A percentile compares a stretch with the other conserved stretches of the same genome.
These are phyloP conservation scores for Heliornis fulica DNA, from an alignment of 2,113 vertebrate genomes.

Conservation along the genomic window DNA sequence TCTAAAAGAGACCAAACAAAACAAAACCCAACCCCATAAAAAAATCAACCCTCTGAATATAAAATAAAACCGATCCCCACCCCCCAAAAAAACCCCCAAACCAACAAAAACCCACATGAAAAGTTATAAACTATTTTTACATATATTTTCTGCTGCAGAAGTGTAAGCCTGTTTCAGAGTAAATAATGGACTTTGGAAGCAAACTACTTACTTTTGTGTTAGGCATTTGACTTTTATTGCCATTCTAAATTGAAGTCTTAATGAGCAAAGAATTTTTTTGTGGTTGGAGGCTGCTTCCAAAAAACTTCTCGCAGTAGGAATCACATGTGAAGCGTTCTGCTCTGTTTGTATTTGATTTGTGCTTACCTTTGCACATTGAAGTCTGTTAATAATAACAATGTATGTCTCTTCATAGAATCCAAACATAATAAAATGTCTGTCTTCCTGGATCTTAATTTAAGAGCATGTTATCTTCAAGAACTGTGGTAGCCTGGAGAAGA, in stretches of 20 bases:
- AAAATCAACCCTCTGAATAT: too few relatives aligned
- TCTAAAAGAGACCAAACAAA: too few relatives aligned
- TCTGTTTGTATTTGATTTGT: neutral
- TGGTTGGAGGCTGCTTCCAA: neutral
- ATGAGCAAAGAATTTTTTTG: neutral
- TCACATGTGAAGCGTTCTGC: neutral
- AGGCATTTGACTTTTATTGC: neutral
- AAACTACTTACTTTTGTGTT: neutral
- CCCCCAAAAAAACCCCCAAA: too few relatives aligned
- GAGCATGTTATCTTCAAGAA: neutral
- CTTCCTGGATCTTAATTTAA: neutral
- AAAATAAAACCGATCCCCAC: too few relatives aligned
- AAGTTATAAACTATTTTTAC: neutral
- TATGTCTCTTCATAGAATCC: neutral
- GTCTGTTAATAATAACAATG: neutral
- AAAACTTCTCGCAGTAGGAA: neutral
- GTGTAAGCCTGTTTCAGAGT: neutral
- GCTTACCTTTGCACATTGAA: neutral
- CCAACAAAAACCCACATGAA: neutral
- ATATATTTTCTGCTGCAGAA: neutral
- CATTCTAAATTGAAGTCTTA: neutral
- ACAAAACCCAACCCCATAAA: neutral
- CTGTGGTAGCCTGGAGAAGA: neutral
- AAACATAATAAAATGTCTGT: neutral
- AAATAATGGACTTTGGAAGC: neutral